Percentiles rank a stretch among this genome's conserved stretches.
These are phyloP conservation scores for Saiga tatarica DNA, from an alignment of 2,113 vertebrate genomes.

Conservation along the genomic window DNA sequence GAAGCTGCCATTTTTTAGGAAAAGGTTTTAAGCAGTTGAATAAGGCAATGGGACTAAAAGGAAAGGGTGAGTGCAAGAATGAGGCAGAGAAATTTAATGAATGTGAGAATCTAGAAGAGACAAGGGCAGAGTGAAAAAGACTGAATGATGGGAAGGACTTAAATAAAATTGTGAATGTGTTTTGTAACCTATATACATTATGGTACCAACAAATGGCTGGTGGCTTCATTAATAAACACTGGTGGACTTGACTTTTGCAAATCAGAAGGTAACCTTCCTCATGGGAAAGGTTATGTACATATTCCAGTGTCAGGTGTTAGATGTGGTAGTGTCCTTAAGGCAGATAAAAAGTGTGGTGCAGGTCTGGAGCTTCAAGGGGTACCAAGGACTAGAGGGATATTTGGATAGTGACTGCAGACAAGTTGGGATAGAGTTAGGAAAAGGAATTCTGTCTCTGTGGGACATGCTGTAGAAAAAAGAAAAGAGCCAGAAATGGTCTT, in stretches of 20 bases:
- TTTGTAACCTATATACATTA: neutral
- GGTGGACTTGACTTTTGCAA: neutral
- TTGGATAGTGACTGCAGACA: neutral
- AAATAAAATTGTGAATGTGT: neutral
- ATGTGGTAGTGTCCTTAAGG: neutral
- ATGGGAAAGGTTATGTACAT: neutral
- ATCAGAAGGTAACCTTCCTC: neutral
- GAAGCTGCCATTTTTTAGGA: neutral
- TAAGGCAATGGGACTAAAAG: neutral
- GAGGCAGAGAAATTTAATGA: neutral
- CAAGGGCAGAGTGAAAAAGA: neutral
- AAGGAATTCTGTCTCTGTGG: neutral
- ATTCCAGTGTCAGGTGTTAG: neutral
- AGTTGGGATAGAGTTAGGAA: neutral
- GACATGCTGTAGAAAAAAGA: neutral
- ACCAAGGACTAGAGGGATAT: neutral
- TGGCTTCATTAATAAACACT: neutral
- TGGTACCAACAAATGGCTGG: neutral
- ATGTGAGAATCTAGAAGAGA: neutral
- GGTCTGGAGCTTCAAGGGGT: neutral
- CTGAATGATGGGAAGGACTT: neutral
- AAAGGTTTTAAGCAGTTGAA: neutral
- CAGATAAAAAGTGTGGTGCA: neutral
- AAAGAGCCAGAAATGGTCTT: neutral
- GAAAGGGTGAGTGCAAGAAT: neutral